phyloP scores from a whole-genome alignment of 1,140 invertebrate genomes.

The Pinna nobilis region DNA sequence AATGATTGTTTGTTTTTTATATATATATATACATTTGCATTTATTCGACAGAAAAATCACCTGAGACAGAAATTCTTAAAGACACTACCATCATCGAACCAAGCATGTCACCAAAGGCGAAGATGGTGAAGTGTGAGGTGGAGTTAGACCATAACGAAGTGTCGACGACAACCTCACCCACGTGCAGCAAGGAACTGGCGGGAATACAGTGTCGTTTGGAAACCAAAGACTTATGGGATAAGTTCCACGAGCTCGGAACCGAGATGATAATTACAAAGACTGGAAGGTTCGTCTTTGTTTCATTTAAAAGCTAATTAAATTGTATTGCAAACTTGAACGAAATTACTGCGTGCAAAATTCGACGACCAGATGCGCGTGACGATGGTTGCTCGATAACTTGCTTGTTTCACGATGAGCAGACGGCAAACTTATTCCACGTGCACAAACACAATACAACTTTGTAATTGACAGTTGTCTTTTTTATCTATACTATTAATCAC shows the following conservation, averaged over 20 bases:
- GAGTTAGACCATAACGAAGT: constrained; percentile 78
- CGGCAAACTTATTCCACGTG: too few species aligned
- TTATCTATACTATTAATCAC: constrained; percentile 25
- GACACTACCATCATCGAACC: not conserved
- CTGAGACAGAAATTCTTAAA: not conserved
- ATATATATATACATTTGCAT: not conserved
- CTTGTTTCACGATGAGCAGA: too few species aligned
- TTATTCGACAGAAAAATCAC: not conserved
- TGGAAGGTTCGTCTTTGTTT: constrained; percentile 87
- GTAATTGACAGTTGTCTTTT: constrained; percentile 12
- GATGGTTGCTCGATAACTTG: too few species aligned
- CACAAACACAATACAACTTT: constrained; percentile 7
- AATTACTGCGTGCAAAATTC: too few species aligned
- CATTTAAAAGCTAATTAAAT: too few species aligned
- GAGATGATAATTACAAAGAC: constrained; percentile 99
- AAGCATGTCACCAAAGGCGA: constrained; percentile 32
- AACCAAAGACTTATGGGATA: constrained; percentile 94
- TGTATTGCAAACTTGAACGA: too few species aligned
- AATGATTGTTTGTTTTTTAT: not conserved
- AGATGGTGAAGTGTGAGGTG: constrained; percentile 39
- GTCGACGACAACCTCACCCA: constrained; percentile 46
- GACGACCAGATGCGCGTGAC: constrained; percentile 21
- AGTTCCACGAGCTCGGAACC: constrained; percentile 98
- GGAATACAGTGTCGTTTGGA: constrained; percentile 71
- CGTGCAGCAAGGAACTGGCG: constrained; percentile 60